Base-by-base conservation (phyloP, 1,140 invertebrate genomes). In the Eulimnadia texana region DNA sequence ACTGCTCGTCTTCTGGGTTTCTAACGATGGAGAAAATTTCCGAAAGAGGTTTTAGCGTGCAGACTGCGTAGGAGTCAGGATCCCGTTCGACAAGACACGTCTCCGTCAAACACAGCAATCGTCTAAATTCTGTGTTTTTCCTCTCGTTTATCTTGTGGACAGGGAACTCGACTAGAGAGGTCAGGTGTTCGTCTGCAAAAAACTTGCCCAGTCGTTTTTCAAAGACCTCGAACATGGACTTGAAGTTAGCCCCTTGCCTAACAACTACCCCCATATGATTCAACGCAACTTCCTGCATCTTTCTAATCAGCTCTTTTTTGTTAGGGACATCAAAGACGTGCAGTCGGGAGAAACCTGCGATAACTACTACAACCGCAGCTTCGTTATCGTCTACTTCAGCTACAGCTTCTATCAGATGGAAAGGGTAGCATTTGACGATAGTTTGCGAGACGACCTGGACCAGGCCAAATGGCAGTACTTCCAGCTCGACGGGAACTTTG, bases 41-140 rank as follows among this genome's bases (percentile, higher is more conserved):
- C 60, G 82, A 81, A 9, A 98, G 73, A 1, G 93, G 93, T 67
- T 90, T 84, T 33, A 94, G 76, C 22, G 93, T 93, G 65, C 82
- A 86, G 63, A 94, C 85, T 67, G 47, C 88, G 72, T 99, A 99
- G 0, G 93, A 95, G 69, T 90, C 88, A 23, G 91, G 91, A 78
- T 99, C 96, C 68, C 96, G 79, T 78, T 99, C 96, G 28, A 99
- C 73, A 20, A 99, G 76, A 76, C 94, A 99, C 0, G 86, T 87
- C 73, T 98, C 95, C 0, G 92, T 93, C 0, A 99, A 77, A 71
- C 94, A 98, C n/a, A 99, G 77, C 1, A 89, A 89, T 63, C 94
- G 78, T 65, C 88, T 78, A 28, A 91, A 84, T 3, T 84, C 82
- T 67, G 90, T 87, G 64, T 79, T 78, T 72, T 93, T 86, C 52